phyloP scores from a whole-genome alignment of 2,888 invertebrate genomes.

The Antheraea assamensis region DNA sequence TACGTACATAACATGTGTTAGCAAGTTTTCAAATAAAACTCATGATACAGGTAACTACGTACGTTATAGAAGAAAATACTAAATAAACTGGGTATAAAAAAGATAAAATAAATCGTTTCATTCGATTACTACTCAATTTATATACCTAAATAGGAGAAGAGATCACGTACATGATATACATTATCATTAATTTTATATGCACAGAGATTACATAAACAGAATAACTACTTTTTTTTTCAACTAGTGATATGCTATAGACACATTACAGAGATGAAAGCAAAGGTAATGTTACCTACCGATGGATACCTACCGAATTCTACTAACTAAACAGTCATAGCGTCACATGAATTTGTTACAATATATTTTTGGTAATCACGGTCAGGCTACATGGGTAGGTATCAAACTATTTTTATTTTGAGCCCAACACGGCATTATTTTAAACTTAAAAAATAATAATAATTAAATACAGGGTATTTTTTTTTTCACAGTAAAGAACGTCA shows the following conservation, averaged over 20 bases:
- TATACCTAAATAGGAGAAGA: neutral
- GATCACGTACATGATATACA: neutral
- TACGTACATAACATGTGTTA: neutral
- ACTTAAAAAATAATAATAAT: constrained; percentile 22
- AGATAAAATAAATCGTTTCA: neutral
- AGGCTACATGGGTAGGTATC: constrained; percentile 48
- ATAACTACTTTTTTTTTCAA: constrained; percentile 3
- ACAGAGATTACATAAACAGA: constrained; percentile 19
- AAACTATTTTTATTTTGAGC: constrained; percentile 52
- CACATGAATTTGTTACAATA: constrained; percentile 53
- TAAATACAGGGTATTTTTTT: constrained; percentile 25
- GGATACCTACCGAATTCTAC: constrained; percentile 52
- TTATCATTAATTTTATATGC: neutral
- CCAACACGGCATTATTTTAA: constrained; percentile 47
- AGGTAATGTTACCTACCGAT: constrained; percentile 25
- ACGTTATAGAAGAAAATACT: neutral
- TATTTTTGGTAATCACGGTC: constrained; percentile 54
- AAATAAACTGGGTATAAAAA: neutral
- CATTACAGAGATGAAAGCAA: constrained; percentile 22
- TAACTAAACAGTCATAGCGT: constrained; percentile 63
- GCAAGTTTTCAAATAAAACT: no score
- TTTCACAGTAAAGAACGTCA: constrained; percentile 37
- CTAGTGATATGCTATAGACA: constrained; percentile 19
- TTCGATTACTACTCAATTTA: neutral
- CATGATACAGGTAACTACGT: neutral